Evolutionary conservation across 2,888 invertebrate species (phyloP), one percentile per base, ranked within the genome.

Genomic region (Drosophila monieri): DNA sequence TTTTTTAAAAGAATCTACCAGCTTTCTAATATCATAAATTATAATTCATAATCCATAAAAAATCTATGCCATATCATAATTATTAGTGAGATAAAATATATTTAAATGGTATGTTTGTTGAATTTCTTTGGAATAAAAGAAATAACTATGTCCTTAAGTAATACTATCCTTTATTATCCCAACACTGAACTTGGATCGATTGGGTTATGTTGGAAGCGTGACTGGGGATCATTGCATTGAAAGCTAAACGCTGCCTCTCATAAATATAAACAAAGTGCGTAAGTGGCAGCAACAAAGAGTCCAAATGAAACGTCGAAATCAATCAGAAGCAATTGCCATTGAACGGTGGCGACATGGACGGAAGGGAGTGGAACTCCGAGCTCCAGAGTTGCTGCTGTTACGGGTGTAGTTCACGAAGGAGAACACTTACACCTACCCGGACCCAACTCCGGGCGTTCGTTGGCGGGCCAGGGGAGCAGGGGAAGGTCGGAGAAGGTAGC

Each of bases 191-290:
- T 32, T 4, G 14, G 3, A 39, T 32, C 47, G 30, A 68, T 52
- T 39, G 39, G 3, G 23, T 30, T 27, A 4, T 23, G 46, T 15
- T 46, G 25, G 14, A 32, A 60, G 79, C 81, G 88, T 87, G 81
- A 76, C 77, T 62, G 76, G 47, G 18, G 69, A 60, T 74, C 83
- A 55, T 81, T 87, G 83, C 73, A 73, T 32, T 39, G 49, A 9
- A 39, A 41, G 32, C 49, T 46, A 30, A 37, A 37, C 9, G 23
- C 14, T 54, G 55, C 54, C n/a, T 15, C 3, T 15, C 55, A 67
- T 64, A 64, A 64, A 64, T 67, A 64, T 23, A 64, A 67, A 66
- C 54, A 27, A 12, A 51, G 30, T 51, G 49, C 51, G 64, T 53
- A 15, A 52, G 52, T n/a, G 21, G 15, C 27, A 59, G 46, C 14